Evolutionary conservation across 2,113 vertebrate genomes (phyloP).

Genomic region (Sceloporus undulatus): DNA sequence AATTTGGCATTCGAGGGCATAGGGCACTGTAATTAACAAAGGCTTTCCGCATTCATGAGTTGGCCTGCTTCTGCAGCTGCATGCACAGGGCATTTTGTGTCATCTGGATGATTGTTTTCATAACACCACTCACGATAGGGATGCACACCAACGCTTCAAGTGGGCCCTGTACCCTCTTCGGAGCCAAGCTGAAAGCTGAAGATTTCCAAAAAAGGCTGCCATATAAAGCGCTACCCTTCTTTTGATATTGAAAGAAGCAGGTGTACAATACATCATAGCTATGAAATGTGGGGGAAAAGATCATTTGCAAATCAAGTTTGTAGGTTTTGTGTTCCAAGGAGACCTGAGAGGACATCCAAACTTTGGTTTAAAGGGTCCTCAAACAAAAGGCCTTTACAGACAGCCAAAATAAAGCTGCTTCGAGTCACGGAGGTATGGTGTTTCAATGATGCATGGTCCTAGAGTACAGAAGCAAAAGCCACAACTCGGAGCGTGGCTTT

Average conservation of each 20-base stretch:
- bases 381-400: too few species aligned
- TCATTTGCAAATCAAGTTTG: neutral
- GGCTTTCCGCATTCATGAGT: slow-evolving; percentile 79
- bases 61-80: slow-evolving; percentile 76
- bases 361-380: neutral
- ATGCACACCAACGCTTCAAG: slow-evolving; percentile 77
- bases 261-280: neutral
- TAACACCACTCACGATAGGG: slow-evolving; percentile 81
- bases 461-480: too few species aligned
- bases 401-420: too few species aligned
- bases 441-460: too few species aligned
- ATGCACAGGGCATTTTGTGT: slow-evolving; percentile 77
- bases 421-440: too few species aligned
- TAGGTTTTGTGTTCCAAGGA: too few species aligned
- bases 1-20: slow-evolving; percentile 74
- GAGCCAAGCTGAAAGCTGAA: slow-evolving; percentile 81
- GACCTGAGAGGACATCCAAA: too few species aligned
- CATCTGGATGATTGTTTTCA: slow-evolving; percentile 74
- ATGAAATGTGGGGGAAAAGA: neutral
- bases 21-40: slow-evolving; percentile 76
- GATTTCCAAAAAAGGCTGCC: slow-evolving; percentile 76
- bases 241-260: slow-evolving; percentile 74
- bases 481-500: too few species aligned
- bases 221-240: slow-evolving; percentile 80
- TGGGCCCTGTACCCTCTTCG: slow-evolving; percentile 70